Evolutionary conservation across 2,888 invertebrate genomes (phyloP).

Genomic region (Zele albiditarsus): DNA sequence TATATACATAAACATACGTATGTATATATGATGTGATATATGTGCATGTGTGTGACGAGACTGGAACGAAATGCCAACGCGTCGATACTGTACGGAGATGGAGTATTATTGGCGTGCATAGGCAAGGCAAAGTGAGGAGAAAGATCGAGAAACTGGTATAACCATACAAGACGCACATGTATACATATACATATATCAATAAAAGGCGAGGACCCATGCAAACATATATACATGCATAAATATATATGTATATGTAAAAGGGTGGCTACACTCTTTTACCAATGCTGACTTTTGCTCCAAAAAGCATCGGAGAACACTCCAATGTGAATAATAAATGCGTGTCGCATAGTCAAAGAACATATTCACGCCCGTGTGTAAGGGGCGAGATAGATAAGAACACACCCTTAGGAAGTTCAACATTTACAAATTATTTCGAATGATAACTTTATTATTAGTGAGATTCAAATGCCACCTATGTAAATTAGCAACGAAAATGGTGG

Average conservation of each 20-base stretch:
- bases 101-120: conserved; percentile 28
- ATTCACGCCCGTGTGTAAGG: neutral
- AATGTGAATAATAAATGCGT: conserved; percentile 27
- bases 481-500: no score
- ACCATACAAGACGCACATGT: conserved; percentile 31
- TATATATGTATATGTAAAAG: neutral
- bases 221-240: conserved; percentile 10
- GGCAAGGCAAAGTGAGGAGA: neutral
- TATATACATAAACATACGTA: neutral
- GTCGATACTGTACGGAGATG: conserved; percentile 34
- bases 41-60: conserved; percentile 25
- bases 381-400: no score
- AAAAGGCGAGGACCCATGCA: conserved; percentile 28
- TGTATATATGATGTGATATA: neutral
- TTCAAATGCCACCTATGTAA: no score
- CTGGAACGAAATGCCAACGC: conserved; percentile 36
- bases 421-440: no score
- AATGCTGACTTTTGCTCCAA: conserved; percentile 10
- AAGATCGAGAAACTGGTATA: conserved; percentile 36
- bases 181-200: conserved; percentile 16
- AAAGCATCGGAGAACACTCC: neutral
- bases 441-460: no score
- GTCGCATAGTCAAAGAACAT: conserved; percentile 1
- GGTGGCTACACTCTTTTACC: conserved; percentile 1
- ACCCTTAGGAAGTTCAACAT: no score